Conservation (phyloP, 1,140 invertebrate species). For the Atta texana region DNA sequence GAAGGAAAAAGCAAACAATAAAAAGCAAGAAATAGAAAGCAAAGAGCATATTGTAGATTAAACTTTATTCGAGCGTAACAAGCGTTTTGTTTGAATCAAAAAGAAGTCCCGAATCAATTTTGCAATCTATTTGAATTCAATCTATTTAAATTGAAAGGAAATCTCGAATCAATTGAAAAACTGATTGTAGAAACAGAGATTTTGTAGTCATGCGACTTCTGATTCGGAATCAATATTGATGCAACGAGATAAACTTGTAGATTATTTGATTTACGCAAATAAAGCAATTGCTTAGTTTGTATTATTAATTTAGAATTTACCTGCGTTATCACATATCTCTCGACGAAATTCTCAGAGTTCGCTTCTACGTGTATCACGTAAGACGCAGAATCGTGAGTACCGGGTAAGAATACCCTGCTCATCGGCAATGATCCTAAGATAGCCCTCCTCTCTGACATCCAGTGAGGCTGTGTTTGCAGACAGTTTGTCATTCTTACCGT, state of each 20-base stretch:
- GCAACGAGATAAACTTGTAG: neutral
- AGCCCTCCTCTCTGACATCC: conserved; percentile 87
- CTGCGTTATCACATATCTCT: conserved; percentile 87
- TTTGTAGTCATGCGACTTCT: neutral
- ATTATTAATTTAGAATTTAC: conserved; percentile 78
- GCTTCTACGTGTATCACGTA: conserved; percentile 85
- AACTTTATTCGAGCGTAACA: neutral
- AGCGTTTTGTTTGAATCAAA: neutral
- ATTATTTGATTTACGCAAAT: neutral
- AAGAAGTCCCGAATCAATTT: too few relatives aligned
- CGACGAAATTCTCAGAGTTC: conserved; percentile 81
- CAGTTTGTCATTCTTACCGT: conserved; percentile 82
- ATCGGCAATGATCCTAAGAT: conserved; percentile 83
- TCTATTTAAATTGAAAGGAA: neutral
- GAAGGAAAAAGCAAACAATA: too few relatives aligned
- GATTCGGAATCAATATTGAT: neutral
- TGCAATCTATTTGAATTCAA: too few relatives aligned
- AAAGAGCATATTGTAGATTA: too few relatives aligned
- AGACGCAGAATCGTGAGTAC: conserved; percentile 89
- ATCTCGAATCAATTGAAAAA: neutral
- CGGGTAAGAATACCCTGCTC: conserved; percentile 88
- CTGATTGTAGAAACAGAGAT: neutral
- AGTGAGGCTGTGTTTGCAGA: conserved; percentile 86
- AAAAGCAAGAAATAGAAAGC: too few relatives aligned
- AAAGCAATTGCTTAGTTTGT: neutral